A percentile compares a stretch with the other conserved stretches of the same genome.
These are phyloP conservation scores for Chitala chitala DNA, from an alignment of 2,113 vertebrate species.

Conservation along the genomic window DNA sequence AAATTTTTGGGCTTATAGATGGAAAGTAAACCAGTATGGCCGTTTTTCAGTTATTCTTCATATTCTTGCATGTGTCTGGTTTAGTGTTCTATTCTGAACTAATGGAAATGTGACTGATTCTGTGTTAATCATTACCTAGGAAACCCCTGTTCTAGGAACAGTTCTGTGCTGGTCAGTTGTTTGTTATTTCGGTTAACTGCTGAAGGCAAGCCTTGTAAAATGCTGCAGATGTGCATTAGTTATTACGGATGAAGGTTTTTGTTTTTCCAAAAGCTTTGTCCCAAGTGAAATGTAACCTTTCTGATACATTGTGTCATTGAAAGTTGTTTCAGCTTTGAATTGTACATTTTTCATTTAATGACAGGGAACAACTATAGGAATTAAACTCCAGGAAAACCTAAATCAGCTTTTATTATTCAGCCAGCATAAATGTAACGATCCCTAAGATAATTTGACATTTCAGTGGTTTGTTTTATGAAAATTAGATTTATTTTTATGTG, in stretches of 20 bases:
- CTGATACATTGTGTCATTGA: not conserved
- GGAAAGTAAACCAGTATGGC: not conserved
- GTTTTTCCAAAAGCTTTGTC: not conserved
- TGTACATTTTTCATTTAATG: not conserved
- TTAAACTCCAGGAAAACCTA: not conserved
- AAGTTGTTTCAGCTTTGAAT: conserved; percentile 3
- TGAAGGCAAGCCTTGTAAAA: not conserved
- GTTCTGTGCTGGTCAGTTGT: not conserved
- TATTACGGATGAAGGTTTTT: not conserved
- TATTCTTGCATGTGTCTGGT: not conserved
- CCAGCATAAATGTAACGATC: conserved; percentile 1
- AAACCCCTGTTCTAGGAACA: not conserved
- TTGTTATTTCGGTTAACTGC: not conserved
- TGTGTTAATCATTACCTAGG: conserved; percentile 13
- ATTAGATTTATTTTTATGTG: not conserved
- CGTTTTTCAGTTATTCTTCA: not conserved
- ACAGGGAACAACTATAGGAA: not conserved
- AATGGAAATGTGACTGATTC: not conserved
- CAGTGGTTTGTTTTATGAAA: conserved; percentile 4
- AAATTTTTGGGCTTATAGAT: not conserved
- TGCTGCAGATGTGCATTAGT: not conserved
- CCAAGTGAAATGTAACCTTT: not conserved
- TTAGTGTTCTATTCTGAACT: conserved; percentile 9
- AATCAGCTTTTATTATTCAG: not conserved
- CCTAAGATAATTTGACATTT: conserved; percentile 10